These are phyloP conservation scores for Andrena marginata DNA, from an alignment of 2,888 invertebrate genomes.

Conservation along the genomic window DNA sequence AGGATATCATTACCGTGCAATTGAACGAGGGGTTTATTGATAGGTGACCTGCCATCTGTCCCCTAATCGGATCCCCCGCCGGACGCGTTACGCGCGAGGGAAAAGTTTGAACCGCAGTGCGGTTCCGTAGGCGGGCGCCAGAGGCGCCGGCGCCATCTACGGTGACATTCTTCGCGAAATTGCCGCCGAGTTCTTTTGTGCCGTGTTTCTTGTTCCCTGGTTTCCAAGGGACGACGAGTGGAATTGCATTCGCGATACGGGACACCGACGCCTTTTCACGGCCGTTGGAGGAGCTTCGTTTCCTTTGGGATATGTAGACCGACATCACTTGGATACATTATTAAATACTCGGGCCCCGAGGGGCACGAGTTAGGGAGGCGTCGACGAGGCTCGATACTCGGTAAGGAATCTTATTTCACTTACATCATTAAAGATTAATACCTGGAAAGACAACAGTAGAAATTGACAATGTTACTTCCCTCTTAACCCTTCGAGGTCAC, in stretches of 20 bases:
- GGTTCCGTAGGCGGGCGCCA: slow-evolving; percentile 20
- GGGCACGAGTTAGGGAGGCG: neutral
- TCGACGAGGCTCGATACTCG: neutral
- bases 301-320: slow-evolving; percentile 46
- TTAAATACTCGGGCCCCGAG: slow-evolving; percentile 54
- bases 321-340: slow-evolving; percentile 60
- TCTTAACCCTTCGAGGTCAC: too few relatives aligned
- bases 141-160: neutral
- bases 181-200: slow-evolving; percentile 6
- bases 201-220: slow-evolving; percentile 35
- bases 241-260: slow-evolving; percentile 55
- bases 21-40: neutral
- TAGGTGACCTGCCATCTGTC: slow-evolving; percentile 50
- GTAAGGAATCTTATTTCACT: neutral
- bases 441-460: neutral
- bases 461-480: neutral
- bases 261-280: slow-evolving; percentile 66
- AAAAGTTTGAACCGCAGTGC: slow-evolving; percentile 49
- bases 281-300: slow-evolving; percentile 53
- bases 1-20: neutral
- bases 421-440: too few relatives aligned
- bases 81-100: slow-evolving; percentile 13
- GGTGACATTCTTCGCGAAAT: slow-evolving; percentile 41
- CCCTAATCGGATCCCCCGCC: slow-evolving; percentile 45
- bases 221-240: slow-evolving; percentile 20